Conservation (phyloP, 2,888 invertebrate species). For the Cephalotes varians region DNA sequence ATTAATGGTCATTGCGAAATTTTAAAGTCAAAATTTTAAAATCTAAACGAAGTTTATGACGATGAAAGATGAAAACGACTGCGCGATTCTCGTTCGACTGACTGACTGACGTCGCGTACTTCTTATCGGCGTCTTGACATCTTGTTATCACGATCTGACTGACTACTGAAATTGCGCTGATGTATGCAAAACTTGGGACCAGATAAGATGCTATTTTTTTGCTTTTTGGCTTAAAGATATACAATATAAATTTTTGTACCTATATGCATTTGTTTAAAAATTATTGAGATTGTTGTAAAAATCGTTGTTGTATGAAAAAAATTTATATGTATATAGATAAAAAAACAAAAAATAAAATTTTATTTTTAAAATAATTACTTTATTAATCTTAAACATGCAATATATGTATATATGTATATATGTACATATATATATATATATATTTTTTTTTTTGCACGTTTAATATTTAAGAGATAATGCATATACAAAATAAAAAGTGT, state of each 20-base stretch:
- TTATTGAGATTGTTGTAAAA: not conserved
- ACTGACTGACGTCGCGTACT: conserved; percentile 64
- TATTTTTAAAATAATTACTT: not conserved
- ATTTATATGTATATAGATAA: not conserved
- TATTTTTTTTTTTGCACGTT: too few relatives aligned
- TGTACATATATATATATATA: too few relatives aligned
- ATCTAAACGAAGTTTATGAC: not conserved
- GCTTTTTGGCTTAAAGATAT: not conserved
- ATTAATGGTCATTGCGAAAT: not conserved
- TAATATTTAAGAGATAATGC: too few relatives aligned
- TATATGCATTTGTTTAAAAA: not conserved
- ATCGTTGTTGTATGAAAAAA: not conserved
- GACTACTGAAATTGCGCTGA: conserved; percentile 73
- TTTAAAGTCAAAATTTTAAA: not conserved
- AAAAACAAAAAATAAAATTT: not conserved
- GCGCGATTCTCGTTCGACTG: conserved; percentile 46
- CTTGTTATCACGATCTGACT: conserved; percentile 77
- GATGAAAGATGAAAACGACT: not conserved
- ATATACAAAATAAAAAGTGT: too few relatives aligned
- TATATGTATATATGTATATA: not conserved
- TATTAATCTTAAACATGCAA: not conserved
- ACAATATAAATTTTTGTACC: not conserved
- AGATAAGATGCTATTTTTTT: conserved; percentile 13
- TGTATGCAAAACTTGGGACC: conserved; percentile 55
- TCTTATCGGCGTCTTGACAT: conserved; percentile 72